phyloP scores from a whole-genome alignment of 2,888 invertebrate genomes.

The Drosophila setosimentum region DNA sequence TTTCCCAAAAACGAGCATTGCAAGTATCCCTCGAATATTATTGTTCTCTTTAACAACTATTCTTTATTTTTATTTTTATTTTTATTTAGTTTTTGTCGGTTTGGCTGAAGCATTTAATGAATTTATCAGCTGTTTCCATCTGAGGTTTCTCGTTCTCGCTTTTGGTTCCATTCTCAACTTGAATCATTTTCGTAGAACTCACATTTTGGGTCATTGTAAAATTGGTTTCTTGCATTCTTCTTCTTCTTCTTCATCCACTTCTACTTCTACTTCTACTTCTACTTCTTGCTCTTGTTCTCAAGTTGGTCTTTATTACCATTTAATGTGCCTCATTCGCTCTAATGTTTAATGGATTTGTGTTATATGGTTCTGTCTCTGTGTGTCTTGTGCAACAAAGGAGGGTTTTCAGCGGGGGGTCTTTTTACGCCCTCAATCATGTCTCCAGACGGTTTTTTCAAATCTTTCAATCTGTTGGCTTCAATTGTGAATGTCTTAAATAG shows the following conservation, averaged over 20 bases:
- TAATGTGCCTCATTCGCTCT: conserved; percentile 57
- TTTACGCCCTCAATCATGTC: conserved; percentile 47
- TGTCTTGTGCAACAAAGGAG: neutral
- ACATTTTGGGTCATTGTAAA: conserved; percentile 52
- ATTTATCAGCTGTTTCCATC: conserved; percentile 76
- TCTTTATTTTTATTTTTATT: conserved; percentile 16
- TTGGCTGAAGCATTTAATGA: conserved; percentile 67
- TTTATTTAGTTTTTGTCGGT: conserved; percentile 17
- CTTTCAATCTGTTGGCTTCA: conserved; percentile 41
- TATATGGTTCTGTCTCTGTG: conserved; percentile 12
- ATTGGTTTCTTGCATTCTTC: conserved; percentile 36
- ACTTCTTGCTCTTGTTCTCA: neutral
- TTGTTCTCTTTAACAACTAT: conserved; percentile 1
- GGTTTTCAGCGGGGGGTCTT: conserved; percentile 27
- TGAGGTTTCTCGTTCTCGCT: conserved; percentile 22
- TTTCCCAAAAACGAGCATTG: conserved; percentile 15
- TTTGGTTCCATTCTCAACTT: conserved; percentile 44
- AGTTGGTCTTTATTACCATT: conserved; percentile 57
- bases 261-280: neutral
- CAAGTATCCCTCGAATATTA: conserved; percentile 17
- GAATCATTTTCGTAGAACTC: conserved; percentile 55
- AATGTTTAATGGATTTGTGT: conserved; percentile 61
- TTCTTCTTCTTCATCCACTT: neutral
- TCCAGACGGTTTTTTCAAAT: conserved; percentile 42
- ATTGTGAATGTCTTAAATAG: conserved; percentile 40